Percentiles rank a stretch among this genome's conserved stretches.
phyloP scores from a whole-genome alignment of 2,797 vertebrate genomes.

The Catamblyrhynchus diadema region DNA sequence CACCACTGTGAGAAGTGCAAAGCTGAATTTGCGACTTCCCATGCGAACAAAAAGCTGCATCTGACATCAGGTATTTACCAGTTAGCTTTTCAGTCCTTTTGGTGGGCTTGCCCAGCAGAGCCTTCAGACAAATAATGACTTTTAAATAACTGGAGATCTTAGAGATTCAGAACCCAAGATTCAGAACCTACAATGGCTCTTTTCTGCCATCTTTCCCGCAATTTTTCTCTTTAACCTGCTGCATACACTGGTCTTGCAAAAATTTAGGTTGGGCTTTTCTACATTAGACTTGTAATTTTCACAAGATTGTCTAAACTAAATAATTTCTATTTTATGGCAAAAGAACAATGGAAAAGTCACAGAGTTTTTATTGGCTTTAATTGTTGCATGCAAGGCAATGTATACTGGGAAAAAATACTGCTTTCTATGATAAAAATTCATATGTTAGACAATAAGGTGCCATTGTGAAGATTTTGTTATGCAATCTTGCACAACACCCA shows the following conservation, averaged over 20 bases:
- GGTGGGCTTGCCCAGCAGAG: not conserved
- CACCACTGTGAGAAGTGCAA: not conserved
- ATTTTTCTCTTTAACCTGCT: not conserved
- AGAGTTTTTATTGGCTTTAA: not conserved
- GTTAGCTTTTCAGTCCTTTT: not conserved
- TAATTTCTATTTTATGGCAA: not conserved
- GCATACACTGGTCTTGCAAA: not conserved
- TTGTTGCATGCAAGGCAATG: not conserved
- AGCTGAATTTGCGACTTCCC: not conserved
- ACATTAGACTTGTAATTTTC: not conserved
- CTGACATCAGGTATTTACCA: not conserved
- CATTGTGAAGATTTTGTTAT: slow-evolving; percentile 51
- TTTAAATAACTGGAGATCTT: not conserved
- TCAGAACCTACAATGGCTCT: not conserved
- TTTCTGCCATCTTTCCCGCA: not conserved
- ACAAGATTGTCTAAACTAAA: not conserved
- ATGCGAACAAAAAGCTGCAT: not conserved
- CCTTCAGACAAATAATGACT: not conserved
- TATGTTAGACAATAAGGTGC: not conserved
- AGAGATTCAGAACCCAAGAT: not conserved
- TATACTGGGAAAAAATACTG: not conserved
- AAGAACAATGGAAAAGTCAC: not conserved
- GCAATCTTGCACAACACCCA: slow-evolving; percentile 39
- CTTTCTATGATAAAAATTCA: not conserved
- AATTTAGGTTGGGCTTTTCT: not conserved